Conservation (phyloP, 1,140 invertebrate species). For the Nomia melanderi region DNA sequence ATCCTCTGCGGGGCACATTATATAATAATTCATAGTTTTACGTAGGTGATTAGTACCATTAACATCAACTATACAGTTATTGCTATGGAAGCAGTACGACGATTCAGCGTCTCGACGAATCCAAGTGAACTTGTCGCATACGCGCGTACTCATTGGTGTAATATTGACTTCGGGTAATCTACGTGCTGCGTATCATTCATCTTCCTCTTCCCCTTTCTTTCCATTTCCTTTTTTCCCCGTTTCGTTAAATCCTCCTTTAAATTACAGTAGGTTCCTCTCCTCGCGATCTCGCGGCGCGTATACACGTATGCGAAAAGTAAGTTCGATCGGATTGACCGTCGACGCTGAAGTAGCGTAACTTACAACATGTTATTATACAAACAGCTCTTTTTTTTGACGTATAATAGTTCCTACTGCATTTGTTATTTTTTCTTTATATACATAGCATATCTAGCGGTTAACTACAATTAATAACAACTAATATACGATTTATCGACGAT, state of each 20-base stretch:
- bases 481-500: conserved; percentile 59
- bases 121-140: conserved; percentile 70
- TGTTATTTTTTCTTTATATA: conserved; percentile 76
- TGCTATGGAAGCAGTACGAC: conserved; percentile 79
- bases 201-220: too few species aligned
- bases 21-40: conserved; percentile 55
- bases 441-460: conserved; percentile 77
- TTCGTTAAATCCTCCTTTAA: too few species aligned
- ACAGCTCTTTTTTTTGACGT: conserved; percentile 65
- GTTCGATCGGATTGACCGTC: conserved; percentile 74
- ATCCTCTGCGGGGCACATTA: conserved; percentile 52
- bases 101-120: conserved; percentile 74
- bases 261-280: conserved; percentile 58
- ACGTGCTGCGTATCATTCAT: conserved; percentile 62
- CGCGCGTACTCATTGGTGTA: neutral
- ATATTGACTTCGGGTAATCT: conserved; percentile 73
- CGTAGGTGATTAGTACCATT: conserved; percentile 74
- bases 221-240: too few species aligned
- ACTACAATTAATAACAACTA: conserved; percentile 73
- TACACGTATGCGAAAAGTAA: conserved; percentile 33
- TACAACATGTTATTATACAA: conserved; percentile 74
- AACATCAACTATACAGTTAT: conserved; percentile 80
- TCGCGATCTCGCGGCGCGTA: neutral
- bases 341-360: conserved; percentile 73
- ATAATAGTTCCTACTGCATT: conserved; percentile 70